Evolutionary conservation across 2,888 invertebrate genomes (phyloP).

Genomic region (Cheilosia impressa): DNA sequence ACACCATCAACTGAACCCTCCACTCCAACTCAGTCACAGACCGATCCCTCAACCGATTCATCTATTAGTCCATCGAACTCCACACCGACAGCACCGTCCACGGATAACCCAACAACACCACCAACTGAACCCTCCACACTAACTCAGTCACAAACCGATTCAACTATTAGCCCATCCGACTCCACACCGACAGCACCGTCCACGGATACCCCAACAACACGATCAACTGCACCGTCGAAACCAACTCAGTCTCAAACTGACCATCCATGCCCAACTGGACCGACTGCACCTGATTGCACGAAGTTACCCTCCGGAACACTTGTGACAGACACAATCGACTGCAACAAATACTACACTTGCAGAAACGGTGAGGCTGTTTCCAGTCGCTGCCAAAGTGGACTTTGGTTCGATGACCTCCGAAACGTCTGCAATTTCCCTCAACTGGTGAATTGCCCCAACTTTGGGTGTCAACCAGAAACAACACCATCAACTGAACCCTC

Average conservation of each 20-base stretch:
- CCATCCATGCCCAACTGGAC: slow-evolving; percentile 23
- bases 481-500: no score
- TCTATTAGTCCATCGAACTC: not conserved
- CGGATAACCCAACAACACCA: no score
- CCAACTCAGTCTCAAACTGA: no score
- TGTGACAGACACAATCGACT: slow-evolving; percentile 36
- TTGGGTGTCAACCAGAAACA: slow-evolving; percentile 17
- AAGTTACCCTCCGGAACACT: not conserved
- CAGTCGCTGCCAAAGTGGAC: slow-evolving; percentile 1
- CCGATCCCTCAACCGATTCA: no score
- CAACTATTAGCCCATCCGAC: not conserved
- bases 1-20: no score
- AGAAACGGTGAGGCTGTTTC: not conserved
- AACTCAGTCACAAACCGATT: not conserved
- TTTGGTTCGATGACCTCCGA: slow-evolving; percentile 46
- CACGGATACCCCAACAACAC: not conserved
- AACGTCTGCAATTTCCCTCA: slow-evolving; percentile 15
- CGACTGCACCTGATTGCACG: slow-evolving; percentile 21
- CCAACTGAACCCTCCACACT: no score
- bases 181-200: not conserved
- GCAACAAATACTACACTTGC: slow-evolving; percentile 42
- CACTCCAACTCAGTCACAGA: not conserved
- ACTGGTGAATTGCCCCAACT: slow-evolving; percentile 32
- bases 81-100: no score
- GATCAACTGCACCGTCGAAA: not conserved